Conservation (phyloP, 2,113 vertebrate genomes). For the Leucosticte australis region DNA sequence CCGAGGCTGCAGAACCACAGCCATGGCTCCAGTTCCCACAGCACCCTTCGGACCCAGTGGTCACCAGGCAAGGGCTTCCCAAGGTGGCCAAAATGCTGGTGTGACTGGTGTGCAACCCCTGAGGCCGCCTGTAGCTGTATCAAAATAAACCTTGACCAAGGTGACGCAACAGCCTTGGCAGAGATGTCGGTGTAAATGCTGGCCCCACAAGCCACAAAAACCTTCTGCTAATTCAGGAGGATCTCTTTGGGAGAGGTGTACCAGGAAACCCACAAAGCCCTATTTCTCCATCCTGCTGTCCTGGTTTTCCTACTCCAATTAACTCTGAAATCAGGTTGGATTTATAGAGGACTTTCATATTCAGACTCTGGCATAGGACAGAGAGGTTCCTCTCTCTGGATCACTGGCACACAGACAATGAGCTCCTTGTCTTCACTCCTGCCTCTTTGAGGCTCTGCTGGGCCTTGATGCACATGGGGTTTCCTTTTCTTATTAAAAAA, state of each 20-base stretch:
- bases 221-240: not conserved
- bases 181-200: rapidly evolving
- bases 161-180: not conserved
- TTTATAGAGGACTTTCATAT: not conserved
- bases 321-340: not conserved
- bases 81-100: not conserved
- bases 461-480: not conserved
- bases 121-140: not conserved
- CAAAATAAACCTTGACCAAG: not conserved
- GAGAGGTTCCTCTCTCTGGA: constrained; percentile 4
- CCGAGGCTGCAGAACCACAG: not conserved
- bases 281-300: not conserved
- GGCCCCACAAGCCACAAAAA: not conserved
- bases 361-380: not conserved
- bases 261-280: constrained; percentile 5
- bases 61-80: not conserved
- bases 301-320: constrained; percentile 1
- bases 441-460: not conserved
- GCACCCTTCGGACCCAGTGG: rapidly evolving
- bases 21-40: not conserved
- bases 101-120: not conserved
- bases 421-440: not conserved
- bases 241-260: not conserved
- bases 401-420: not conserved
- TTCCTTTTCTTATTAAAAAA: not conserved